Evolutionary conservation across 2,797 vertebrate species (phyloP), one percentile per base, ranked within the genome.

Genomic region (Smutsia temminckii): DNA sequence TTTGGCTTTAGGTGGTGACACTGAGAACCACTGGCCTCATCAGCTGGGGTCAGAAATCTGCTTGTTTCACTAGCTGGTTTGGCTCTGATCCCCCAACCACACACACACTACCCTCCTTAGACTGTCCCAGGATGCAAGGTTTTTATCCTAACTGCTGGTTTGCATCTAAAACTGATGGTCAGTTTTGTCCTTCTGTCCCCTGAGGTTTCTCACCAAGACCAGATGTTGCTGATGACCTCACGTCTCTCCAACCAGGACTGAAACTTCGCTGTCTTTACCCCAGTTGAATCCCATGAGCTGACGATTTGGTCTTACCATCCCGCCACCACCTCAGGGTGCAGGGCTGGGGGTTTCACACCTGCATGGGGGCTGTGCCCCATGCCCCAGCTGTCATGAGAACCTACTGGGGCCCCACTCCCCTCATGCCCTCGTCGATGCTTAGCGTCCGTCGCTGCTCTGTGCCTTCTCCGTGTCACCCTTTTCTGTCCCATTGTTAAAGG

Each of bases 401-500:
- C 88, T 92, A 81, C 75, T 32, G 17, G 95, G 95, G 96, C 97
- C 27, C 77, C 92, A 5, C 27, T 16, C 40, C 27, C 66, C 71
- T 51, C 13, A 0, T 20, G 21, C 12, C 81, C 95, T 95, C 94
- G 81, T 97, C 93, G 34, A 81, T 97, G 89, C 97, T 97, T 98
- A 94, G 97, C 94, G 87, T 98, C 96, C 93, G 77, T 98, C 95
- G 29, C 84, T 61, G 84, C 98, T 95, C 97, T 96, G 96, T 97
- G 96, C 95, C 96, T 91, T 96, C 93, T 91, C 64, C 97, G 46
- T 96, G 98, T 96, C 97, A 79, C 96, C 97, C 71, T 72, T 95
- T 66, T 95, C 86, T 96, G 95, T 98, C 94, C 92, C 97, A 61
- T 97, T 98, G 97, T 98, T 97, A 94, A 98, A 98, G 97, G 96